Conservation (phyloP, 2,888 invertebrate species). For the Cataglyphis albicans region DNA sequence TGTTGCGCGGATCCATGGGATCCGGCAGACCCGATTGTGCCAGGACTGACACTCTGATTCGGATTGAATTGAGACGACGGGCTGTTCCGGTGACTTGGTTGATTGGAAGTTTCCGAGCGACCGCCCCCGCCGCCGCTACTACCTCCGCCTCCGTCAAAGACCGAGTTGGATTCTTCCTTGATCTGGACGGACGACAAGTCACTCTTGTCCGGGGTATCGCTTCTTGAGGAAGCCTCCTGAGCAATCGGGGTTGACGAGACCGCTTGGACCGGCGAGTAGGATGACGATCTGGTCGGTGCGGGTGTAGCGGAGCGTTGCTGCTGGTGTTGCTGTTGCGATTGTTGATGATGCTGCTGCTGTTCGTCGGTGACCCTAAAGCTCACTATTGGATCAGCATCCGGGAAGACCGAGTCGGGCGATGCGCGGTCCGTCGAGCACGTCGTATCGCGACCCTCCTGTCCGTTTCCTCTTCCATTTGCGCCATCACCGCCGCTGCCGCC, state of each 20-base stretch:
- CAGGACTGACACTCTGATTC: constrained; percentile 81
- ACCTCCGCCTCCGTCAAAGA: constrained; percentile 87
- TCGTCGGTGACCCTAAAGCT: constrained; percentile 81
- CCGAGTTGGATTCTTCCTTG: constrained; percentile 87
- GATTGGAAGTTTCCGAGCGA: constrained; percentile 74
- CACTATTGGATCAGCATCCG: constrained; percentile 86
- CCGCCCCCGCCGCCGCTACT: constrained; percentile 77
- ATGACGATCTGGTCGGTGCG: constrained; percentile 84
- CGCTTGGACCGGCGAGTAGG: constrained; percentile 87
- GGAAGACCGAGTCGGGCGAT: constrained; percentile 88
- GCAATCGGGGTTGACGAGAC: constrained; percentile 84
- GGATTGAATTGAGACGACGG: constrained; percentile 83
- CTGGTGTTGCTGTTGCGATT: constrained; percentile 81
- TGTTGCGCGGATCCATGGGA: constrained; percentile 67
- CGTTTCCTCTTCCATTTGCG: constrained; percentile 80
- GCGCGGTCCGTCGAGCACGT: constrained; percentile 87
- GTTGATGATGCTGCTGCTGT: constrained; percentile 78
- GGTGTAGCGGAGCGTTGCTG: constrained; percentile 82
- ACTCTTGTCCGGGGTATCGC: constrained; percentile 81
- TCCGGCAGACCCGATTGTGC: constrained; percentile 77
- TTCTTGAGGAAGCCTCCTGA: constrained; percentile 79
- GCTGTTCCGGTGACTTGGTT: constrained; percentile 82
- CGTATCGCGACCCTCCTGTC: constrained; percentile 71
- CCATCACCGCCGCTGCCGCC: constrained; percentile 83
- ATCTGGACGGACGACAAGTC: constrained; percentile 82